Evolutionary conservation across 2,888 invertebrate genomes (phyloP).

Genomic region (Erannis defoliaria): DNA sequence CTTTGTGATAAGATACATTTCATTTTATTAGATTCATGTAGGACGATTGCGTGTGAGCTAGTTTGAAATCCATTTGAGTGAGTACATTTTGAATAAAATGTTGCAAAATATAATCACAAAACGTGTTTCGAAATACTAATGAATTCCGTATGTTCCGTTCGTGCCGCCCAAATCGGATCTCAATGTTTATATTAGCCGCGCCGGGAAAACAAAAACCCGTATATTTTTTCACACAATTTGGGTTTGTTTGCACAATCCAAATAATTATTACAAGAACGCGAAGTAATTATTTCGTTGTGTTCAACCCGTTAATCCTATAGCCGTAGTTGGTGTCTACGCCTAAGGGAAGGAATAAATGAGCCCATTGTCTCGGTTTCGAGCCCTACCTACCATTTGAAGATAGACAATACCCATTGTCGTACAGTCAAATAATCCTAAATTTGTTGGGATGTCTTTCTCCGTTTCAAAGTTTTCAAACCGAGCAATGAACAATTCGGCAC

Average conservation of each 20-base stretch:
- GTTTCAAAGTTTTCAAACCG: constrained; percentile 63
- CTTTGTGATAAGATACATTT: constrained; percentile 15
- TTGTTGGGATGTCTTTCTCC: constrained; percentile 72
- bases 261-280: constrained; percentile 55
- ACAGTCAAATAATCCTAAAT: constrained; percentile 75
- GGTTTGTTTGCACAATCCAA: constrained; percentile 36
- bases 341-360: constrained; percentile 79
- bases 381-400: constrained; percentile 72
- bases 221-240: constrained; percentile 40
- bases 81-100: constrained; percentile 1
- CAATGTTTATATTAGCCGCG: constrained; percentile 28
- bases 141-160: constrained; percentile 18
- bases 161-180: constrained; percentile 19
- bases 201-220: constrained; percentile 17
- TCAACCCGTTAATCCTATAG: constrained; percentile 69
- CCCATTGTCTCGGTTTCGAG: constrained; percentile 71
- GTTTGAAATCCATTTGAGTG: neutral
- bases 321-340: constrained; percentile 73
- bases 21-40: neutral
- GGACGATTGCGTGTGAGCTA: neutral
- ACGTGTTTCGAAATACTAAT: constrained; percentile 19
- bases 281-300: constrained; percentile 72
- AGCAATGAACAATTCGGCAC: constrained; percentile 57
- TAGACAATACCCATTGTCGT: constrained; percentile 80
- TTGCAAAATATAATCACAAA: constrained; percentile 18